Conservation (phyloP, 1,140 invertebrate genomes). For the Drosophila bocki region DNA sequence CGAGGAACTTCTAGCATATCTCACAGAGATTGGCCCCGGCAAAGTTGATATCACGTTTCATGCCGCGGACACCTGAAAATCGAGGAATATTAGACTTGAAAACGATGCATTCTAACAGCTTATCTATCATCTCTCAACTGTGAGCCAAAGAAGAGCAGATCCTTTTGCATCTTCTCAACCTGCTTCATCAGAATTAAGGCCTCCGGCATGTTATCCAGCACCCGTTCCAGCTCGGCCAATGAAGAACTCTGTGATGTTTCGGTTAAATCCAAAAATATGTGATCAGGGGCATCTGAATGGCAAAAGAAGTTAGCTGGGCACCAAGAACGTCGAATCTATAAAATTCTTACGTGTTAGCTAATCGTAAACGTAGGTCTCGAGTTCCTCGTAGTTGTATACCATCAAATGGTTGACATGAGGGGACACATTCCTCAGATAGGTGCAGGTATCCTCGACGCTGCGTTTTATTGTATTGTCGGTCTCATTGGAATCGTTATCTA, state of each 20-base stretch:
- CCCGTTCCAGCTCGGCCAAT: constrained; percentile 90
- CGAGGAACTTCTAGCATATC: constrained; percentile 86
- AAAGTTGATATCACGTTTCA: constrained; percentile 87
- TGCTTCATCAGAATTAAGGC: constrained; percentile 88
- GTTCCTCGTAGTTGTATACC: constrained; percentile 89
- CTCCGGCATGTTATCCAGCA: constrained; percentile 88
- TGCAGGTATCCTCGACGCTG: constrained; percentile 88
- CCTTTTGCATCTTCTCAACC: constrained; percentile 88
- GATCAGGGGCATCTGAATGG: constrained; percentile 56
- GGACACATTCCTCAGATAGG: constrained; percentile 89
- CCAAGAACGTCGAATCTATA: background rate
- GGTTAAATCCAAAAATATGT: constrained; percentile 89
- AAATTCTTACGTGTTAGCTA: constrained; percentile 87
- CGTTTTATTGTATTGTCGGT: constrained; percentile 87
- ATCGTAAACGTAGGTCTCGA: constrained; percentile 88
- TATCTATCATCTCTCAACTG: constrained; percentile 89
- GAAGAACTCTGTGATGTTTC: constrained; percentile 91
- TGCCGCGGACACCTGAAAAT: constrained; percentile 88
- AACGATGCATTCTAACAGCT: background rate
- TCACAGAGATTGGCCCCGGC: constrained; percentile 34
- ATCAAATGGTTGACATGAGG: constrained; percentile 88
- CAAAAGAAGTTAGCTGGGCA: background rate
- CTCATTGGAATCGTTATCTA: constrained; percentile 89
- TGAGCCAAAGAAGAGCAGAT: constrained; percentile 88
- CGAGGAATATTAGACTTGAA: constrained; percentile 14